These are phyloP conservation scores for Thymelicus sylvestris DNA, from an alignment of 2,888 invertebrate genomes.

Conservation along the genomic window DNA sequence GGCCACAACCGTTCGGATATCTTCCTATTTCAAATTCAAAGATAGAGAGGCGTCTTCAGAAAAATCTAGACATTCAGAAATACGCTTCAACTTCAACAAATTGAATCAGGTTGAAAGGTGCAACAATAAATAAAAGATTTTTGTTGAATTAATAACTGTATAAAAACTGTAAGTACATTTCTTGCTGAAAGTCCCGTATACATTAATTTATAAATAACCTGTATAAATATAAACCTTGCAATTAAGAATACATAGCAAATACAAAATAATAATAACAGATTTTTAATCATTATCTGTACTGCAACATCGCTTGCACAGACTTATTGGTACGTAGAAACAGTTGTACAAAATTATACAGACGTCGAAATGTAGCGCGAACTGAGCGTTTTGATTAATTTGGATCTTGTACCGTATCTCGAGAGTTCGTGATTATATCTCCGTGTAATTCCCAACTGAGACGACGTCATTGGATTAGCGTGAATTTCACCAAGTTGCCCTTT, in stretches of 20 bases:
- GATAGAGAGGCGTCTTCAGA: background rate
- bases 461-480: slow-evolving; percentile 55
- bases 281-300: too few species aligned
- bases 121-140: too few species aligned
- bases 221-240: too few species aligned
- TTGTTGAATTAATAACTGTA: too few species aligned
- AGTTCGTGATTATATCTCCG: slow-evolving; percentile 46
- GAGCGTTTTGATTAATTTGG: slow-evolving; percentile 53
- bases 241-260: too few species aligned
- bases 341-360: background rate
- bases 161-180: too few species aligned
- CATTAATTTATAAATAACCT: too few species aligned
- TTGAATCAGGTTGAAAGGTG: too few species aligned
- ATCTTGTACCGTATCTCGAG: slow-evolving; percentile 49
- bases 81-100: too few species aligned
- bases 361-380: background rate
- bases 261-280: too few species aligned
- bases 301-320: too few species aligned
- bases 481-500: slow-evolving; percentile 43
- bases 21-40: slow-evolving; percentile 4
- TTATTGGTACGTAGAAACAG: background rate
- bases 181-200: too few species aligned
- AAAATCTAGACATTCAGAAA: background rate
- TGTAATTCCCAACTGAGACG: slow-evolving; percentile 45
- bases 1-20: background rate